Conservation (phyloP, 1,140 invertebrate species). For the Diorhabda carinulata region DNA sequence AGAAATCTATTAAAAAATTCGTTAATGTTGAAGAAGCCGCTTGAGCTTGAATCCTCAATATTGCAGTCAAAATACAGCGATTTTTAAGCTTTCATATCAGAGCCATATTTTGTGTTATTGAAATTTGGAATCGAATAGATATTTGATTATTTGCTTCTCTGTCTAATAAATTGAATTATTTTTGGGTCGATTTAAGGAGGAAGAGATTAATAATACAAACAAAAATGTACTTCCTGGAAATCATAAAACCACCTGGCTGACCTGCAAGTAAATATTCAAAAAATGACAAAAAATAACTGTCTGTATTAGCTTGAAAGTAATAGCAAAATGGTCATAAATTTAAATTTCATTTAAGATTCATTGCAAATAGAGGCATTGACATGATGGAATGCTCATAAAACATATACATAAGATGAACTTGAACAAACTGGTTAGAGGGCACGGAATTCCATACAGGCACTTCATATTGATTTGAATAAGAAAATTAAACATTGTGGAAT, state of each 20-base stretch:
- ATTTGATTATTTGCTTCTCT: too few relatives aligned
- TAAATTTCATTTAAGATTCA: constrained; percentile 1
- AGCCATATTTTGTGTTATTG: too few relatives aligned
- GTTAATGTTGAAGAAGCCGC: too few relatives aligned
- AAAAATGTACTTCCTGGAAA: neutral
- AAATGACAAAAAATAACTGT: neutral
- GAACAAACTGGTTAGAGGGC: neutral
- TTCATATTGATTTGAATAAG: neutral
- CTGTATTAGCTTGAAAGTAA: neutral
- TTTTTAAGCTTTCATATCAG: too few relatives aligned
- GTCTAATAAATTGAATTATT: too few relatives aligned
- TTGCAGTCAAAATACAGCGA: too few relatives aligned
- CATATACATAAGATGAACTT: neutral
- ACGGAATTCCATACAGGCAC: neutral
- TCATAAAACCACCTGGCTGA: neutral
- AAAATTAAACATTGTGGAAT: too few relatives aligned
- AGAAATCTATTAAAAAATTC: too few relatives aligned
- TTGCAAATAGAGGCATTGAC: neutral
- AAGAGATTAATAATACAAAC: too few relatives aligned
- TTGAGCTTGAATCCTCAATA: too few relatives aligned
- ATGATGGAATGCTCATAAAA: neutral
- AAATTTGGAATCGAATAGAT: too few relatives aligned
- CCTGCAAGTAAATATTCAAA: neutral
- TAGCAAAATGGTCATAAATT: constrained; percentile 1
- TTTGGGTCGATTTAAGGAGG: too few relatives aligned